A percentile compares a stretch with the other conserved stretches of the same genome.
phyloP scores from a whole-genome alignment of 2,797 vertebrate genomes.

The Chloroceryle amazona region DNA sequence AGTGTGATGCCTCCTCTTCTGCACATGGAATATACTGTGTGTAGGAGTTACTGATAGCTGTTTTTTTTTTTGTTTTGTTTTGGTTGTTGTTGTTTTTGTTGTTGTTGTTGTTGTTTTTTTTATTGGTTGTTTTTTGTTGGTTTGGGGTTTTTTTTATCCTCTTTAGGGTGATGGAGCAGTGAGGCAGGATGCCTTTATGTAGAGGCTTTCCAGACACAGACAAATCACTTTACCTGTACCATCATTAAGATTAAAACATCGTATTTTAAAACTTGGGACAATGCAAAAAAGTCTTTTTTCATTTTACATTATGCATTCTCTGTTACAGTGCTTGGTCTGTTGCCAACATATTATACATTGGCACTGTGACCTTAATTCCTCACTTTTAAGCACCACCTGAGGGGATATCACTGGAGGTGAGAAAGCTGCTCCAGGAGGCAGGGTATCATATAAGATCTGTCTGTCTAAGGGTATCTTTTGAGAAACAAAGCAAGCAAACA shows the following conservation, averaged over 20 bases:
- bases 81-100: accelerated
- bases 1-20: neutral
- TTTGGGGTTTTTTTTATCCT: neutral
- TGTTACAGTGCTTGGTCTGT: neutral
- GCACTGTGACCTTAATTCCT: neutral
- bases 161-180: neutral
- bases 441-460: neutral
- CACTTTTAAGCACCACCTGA: neutral
- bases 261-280: neutral
- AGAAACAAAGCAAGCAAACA: neutral
- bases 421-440: neutral
- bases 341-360: neutral
- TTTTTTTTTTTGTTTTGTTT: too few relatives aligned
- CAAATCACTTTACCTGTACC: neutral
- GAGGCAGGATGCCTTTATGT: neutral
- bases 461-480: neutral
- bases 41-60: neutral
- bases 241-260: neutral
- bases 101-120: too few relatives aligned
- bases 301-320: neutral
- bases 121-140: too few relatives aligned
- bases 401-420: neutral
- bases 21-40: neutral
- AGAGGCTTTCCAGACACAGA: neutral
- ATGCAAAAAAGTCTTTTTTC: neutral